Conservation (phyloP, 2,888 invertebrate genomes). For the Leucophora obtusa region DNA sequence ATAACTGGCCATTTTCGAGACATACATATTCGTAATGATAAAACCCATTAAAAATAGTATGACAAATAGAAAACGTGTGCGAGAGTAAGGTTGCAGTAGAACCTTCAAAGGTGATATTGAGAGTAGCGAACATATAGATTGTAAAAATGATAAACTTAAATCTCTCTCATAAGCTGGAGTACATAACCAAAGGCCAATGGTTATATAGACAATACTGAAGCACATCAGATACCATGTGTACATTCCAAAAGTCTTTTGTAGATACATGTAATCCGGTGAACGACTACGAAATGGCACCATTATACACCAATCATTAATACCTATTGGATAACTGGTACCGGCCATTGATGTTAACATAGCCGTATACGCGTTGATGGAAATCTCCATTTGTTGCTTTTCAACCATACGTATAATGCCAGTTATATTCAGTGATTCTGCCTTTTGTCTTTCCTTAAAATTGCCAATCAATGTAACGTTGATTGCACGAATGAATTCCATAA, state of each 20-base stretch:
- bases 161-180: conserved; percentile 68
- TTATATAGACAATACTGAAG: conserved; percentile 66
- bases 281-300: conserved; percentile 73
- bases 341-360: conserved; percentile 50
- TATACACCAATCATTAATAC: conserved; percentile 73
- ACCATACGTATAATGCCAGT: conserved; percentile 34
- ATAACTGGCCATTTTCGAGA: conserved; percentile 72
- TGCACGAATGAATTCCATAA: conserved; percentile 67
- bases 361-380: conserved; percentile 71
- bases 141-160: conserved; percentile 68
- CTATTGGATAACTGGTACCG: conserved; percentile 72
- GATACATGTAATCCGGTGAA: conserved; percentile 68
- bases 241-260: conserved; percentile 66
- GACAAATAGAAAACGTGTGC: conserved; percentile 69
- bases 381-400: conserved; percentile 68
- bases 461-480: conserved; percentile 69
- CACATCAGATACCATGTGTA: conserved; percentile 69
- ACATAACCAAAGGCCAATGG: conserved; percentile 69
- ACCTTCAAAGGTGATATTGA: conserved; percentile 67
- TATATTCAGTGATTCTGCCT: too few relatives aligned
- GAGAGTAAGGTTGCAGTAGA: conserved; percentile 57
- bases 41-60: conserved; percentile 70
- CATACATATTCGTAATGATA: conserved; percentile 70
- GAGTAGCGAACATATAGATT: conserved; percentile 69
- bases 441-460: too few relatives aligned